phyloP scores from a whole-genome alignment of 2,797 vertebrate species.

The Esox lucius region DNA sequence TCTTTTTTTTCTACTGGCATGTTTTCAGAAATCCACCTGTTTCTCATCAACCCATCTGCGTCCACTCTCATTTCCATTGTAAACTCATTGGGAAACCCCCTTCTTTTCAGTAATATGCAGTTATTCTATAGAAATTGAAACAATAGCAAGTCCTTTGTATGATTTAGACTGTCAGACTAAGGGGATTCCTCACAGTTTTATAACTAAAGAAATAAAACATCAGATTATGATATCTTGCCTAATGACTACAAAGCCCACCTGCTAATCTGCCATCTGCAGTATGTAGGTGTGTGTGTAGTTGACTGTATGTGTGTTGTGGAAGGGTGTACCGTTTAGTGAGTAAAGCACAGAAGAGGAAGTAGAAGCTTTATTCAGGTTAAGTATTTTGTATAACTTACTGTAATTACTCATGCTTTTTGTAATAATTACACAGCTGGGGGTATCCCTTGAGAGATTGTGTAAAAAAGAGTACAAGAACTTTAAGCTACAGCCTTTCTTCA shows the following conservation, averaged over 20 bases:
- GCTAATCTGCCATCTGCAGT: too few relatives aligned
- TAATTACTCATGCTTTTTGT: slow-evolving; percentile 33
- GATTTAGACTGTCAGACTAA: too few relatives aligned
- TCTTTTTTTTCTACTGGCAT: too few relatives aligned
- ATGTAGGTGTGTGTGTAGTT: neutral
- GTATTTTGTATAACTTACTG: slow-evolving; percentile 9
- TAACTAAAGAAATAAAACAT: too few relatives aligned
- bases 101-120: neutral
- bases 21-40: too few relatives aligned
- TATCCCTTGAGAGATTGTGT: neutral
- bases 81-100: neutral
- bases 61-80: neutral
- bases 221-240: too few relatives aligned
- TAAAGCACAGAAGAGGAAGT: slow-evolving; percentile 44
- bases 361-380: slow-evolving; percentile 14
- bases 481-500: neutral
- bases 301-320: neutral
- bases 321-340: slow-evolving; percentile 25
- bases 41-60: neutral
- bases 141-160: neutral
- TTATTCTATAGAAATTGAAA: neutral
- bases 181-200: too few relatives aligned
- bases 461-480: neutral
- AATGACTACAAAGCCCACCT: too few relatives aligned
- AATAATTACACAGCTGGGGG: neutral